Evolutionary conservation across 64 coral and sea anemone species (phyloP).

Genomic region (Stylophora pistillata): DNA sequence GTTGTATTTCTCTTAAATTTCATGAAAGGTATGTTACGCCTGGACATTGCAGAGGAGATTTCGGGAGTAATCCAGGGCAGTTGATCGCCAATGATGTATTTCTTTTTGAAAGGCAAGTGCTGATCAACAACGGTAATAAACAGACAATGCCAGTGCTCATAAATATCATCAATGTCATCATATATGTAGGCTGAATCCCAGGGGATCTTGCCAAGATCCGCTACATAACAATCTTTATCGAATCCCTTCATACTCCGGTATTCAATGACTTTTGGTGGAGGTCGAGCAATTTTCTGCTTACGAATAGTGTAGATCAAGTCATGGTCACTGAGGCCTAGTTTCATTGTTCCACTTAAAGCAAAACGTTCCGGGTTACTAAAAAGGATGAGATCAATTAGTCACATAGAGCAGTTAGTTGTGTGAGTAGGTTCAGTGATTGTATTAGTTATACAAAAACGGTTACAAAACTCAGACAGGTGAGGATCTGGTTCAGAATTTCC

Average conservation of each 20-base stretch:
- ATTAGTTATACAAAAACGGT: slow-evolving; percentile 8
- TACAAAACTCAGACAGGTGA: neutral
- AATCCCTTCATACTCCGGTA: slow-evolving; percentile 54
- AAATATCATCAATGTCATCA: slow-evolving; percentile 47
- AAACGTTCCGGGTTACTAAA: neutral
- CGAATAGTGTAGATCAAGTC: slow-evolving; percentile 47
- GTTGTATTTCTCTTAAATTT: slow-evolving; percentile 42
- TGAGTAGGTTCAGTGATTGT: slow-evolving; percentile 15
- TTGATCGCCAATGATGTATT: neutral
- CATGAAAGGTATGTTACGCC: slow-evolving; percentile 21
- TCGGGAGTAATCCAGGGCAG: slow-evolving; percentile 8
- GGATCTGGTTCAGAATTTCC: neutral
- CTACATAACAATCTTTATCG: neutral
- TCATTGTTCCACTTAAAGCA: slow-evolving; percentile 39
- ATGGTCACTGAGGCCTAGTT: slow-evolving; percentile 55
- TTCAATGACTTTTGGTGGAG: slow-evolving; percentile 29
- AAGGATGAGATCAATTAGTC: slow-evolving; percentile 1
- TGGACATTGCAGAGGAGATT: neutral
- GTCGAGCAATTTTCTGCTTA: slow-evolving; percentile 31
- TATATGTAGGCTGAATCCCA: slow-evolving; percentile 65
- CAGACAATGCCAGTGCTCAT: slow-evolving; percentile 37
- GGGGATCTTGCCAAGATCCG: slow-evolving; percentile 14
- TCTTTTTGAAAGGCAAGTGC: slow-evolving; percentile 54
- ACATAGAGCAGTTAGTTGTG: neutral
- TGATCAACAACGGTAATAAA: slow-evolving; percentile 24